Evolutionary conservation across 2,888 invertebrate genomes (phyloP), one percentile per base, ranked within the genome.

Genomic region (Agonopterix arenella): DNA sequence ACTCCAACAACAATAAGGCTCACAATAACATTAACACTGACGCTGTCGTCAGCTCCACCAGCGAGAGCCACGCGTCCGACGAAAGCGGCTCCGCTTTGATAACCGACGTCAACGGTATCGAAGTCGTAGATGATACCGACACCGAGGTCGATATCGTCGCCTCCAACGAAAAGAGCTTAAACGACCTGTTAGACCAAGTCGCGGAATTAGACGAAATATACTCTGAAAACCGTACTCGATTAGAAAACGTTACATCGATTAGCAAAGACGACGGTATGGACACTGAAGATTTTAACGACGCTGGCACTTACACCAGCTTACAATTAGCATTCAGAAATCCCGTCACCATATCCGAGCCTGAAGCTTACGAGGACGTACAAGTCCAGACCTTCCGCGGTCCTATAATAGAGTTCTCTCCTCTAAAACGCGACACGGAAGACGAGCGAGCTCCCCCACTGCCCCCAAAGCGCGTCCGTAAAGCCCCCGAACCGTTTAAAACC

Each of bases 311-410:
- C 67, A 94, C 95, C 1, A 96, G 96, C 68, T 81, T 96, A 48
- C 96, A 96, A 70, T 90, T 95, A 68, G 96, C 96, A 0, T 96
- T 96, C 84, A 95, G 93, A 75, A 96, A 96, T 78, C 96, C 96
- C 0, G 84, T 95, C 1, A 85, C 90, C 18, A 91, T 94, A 52
- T 62, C 80, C 42, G 90, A 90, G 47, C 75, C 84, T 1, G 79
- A 80, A n/a, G 79, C 90, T 36, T 92, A 92, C 68, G 92, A 93
- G 60, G 93, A 93, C 61, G 85, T 93, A 0, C 76, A 89, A 47
- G 80, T 85, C 1, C 81, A 89, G 60, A 77, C 80, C 37, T 83
- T 66, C 66, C 86, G 84, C 66, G 85, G 88, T 0, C 91, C 91
- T 0, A 88, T 90, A 45, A 89, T 91, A n/a, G 85, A 90, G 69